Evolutionary conservation across 2,888 invertebrate genomes (phyloP), one percentile per base, ranked within the genome.

Genomic region (Lathronympha strigana): DNA sequence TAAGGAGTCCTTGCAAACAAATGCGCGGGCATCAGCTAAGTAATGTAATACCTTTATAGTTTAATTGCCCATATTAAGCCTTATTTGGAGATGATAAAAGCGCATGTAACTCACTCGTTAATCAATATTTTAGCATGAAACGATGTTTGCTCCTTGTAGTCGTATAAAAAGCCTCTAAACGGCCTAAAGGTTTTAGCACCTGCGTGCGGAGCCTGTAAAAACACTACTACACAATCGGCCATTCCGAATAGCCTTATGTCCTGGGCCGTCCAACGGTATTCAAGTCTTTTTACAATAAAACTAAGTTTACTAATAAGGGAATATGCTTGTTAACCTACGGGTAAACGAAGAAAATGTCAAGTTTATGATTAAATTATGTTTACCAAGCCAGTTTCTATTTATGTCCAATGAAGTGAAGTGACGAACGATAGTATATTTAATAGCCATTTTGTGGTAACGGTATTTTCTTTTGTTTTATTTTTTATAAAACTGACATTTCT

Each of bases 131-230:
- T 25, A 25, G 15, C 13, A 21, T n/a, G 17, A 23, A 45, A 62
- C 33, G 53, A 19, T 53, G 61, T 53, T 53, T 21, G 23, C 53
- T 31, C 21, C 33, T 4, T 33, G 51, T 49, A 53, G 31, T 33
- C 9, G 19, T 40, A 40, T 55, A 55, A 55, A 19, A 33, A 45
- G 43, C 17, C 4, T 45, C 33, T 53, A 62, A 62, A 45, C 45
- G 61, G 25, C 53, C 31, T 53, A 36, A 62, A 62, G 53, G 45
- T 54, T 36, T 45, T 45, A 54, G 21, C 61, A 62, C 53, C 61
- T 62, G 61, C 61, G 33, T 19, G 55, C 11, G 13, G n/a, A 23
- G 19, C 1, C 31, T 4, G 31, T n/a, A 57, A 31, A 31, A 55
- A 17, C 13, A 47, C n/a, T n/a, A n/a, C n/a, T n/a, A n/a, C n/a